Conservation (phyloP, 2,113 vertebrate genomes). For the Phalacrocorax aristotelis region DNA sequence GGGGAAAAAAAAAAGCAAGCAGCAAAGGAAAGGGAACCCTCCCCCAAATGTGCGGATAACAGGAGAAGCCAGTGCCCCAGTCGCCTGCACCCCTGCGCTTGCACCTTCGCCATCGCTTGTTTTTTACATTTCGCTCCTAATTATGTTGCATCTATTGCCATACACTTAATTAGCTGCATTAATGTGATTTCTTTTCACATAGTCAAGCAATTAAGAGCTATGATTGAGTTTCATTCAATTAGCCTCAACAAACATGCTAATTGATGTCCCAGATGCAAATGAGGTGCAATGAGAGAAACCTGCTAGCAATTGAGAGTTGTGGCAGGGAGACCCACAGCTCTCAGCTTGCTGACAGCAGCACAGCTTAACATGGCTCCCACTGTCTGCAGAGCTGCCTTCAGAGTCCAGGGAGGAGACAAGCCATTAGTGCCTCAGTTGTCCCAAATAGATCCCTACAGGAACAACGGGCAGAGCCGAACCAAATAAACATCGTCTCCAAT, state of each 20-base stretch:
- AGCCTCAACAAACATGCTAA: conserved; percentile 98
- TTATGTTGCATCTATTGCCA: conserved; percentile 90
- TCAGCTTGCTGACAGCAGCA: conserved; percentile 55
- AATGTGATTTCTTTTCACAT: conserved; percentile 99
- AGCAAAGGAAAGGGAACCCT: conserved; percentile 36
- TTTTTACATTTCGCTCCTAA: conserved; percentile 80
- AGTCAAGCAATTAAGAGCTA: conserved; percentile 94
- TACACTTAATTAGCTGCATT: conserved; percentile 98
- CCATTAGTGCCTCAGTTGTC: neutral
- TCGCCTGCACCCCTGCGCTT: neutral
- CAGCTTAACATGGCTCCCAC: neutral
- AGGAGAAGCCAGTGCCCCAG: neutral
- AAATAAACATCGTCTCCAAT: fast-evolving
- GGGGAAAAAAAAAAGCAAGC: neutral
- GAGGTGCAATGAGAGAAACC: conserved; percentile 82
- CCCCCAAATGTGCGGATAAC: neutral
- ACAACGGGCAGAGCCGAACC: neutral
- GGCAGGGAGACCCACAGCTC: conserved; percentile 53
- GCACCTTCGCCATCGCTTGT: conserved; percentile 67
- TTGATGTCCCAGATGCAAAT: conserved; percentile 92
- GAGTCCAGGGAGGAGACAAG: neutral
- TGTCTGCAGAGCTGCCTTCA: conserved; percentile 27
- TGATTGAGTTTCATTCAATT: conserved; percentile 99
- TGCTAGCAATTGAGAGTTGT: conserved; percentile 68
- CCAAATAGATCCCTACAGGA: neutral